Percentiles rank a stretch among this genome's conserved stretches.
phyloP scores from a whole-genome alignment of 2,888 invertebrate genomes.

The Resseliella maxima region DNA sequence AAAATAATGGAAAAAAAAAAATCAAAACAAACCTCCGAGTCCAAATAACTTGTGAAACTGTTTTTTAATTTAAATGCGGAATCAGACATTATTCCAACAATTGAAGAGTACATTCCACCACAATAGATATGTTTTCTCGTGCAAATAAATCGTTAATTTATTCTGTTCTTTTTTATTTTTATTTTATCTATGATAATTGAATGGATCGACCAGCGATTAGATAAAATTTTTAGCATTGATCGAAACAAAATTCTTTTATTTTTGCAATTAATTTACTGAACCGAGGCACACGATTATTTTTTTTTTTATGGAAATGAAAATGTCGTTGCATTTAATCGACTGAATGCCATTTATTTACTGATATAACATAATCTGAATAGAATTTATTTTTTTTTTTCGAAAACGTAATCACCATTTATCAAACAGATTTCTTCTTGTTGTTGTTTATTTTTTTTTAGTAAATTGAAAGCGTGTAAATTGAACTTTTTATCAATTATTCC shows the following conservation, averaged over 20 bases:
- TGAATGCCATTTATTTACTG: slow-evolving; percentile 17
- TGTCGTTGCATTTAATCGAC: not conserved
- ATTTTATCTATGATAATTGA: not conserved
- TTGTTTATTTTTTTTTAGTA: not conserved
- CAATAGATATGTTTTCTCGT: not conserved
- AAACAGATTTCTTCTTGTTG: not conserved
- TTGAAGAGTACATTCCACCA: slow-evolving; percentile 16
- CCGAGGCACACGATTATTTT: not conserved
- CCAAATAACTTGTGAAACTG: slow-evolving; percentile 57
- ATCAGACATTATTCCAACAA: slow-evolving; percentile 55
- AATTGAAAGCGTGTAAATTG: not conserved
- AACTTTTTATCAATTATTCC: not conserved
- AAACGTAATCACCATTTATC: not conserved
- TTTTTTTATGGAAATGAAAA: not conserved
- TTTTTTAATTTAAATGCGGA: slow-evolving; percentile 51
- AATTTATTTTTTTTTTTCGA: not conserved
- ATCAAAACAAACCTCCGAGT: slow-evolving; percentile 43
- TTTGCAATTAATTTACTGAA: not conserved
- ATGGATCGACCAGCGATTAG: not conserved
- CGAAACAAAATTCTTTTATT: not conserved
- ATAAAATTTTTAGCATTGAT: not conserved
- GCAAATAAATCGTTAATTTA: not conserved
- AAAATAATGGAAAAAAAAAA: not conserved
- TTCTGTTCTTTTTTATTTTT: not conserved
- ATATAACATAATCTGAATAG: slow-evolving; percentile 5